phyloP scores from a whole-genome alignment of 2,888 invertebrate species.

The Lypha dubia region DNA sequence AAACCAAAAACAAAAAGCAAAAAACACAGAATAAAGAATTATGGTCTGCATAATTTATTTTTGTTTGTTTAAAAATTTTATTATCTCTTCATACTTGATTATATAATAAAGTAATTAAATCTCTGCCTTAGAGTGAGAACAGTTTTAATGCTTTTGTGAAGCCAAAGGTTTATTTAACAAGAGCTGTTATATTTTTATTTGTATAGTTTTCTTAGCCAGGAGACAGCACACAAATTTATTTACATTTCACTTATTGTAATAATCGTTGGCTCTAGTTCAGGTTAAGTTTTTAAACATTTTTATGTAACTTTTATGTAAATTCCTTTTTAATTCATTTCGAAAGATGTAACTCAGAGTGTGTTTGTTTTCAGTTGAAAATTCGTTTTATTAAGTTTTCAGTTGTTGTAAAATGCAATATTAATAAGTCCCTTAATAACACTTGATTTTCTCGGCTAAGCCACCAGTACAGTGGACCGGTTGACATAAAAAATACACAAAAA shows the following conservation, averaged over 20 bases:
- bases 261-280: conserved; percentile 3
- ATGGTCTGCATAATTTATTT: conserved; percentile 8
- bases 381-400: conserved; percentile 68
- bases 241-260: background rate
- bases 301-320: conserved; percentile 56
- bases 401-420: conserved; percentile 67
- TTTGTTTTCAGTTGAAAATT: conserved; percentile 56
- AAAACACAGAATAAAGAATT: too few species aligned
- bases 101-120: conserved; percentile 67
- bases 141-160: conserved; percentile 30
- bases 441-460: conserved; percentile 1
- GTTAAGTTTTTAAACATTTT: conserved; percentile 49
- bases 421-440: conserved; percentile 72
- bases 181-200: background rate
- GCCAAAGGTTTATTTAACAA: conserved; percentile 14
- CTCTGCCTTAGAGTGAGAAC: conserved; percentile 51
- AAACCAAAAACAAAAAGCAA: background rate
- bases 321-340: conserved; percentile 3
- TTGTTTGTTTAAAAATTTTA: conserved; percentile 3
- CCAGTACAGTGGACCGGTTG: background rate
- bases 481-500: too few species aligned
- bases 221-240: background rate
- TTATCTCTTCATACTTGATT: conserved; percentile 51
- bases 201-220: too few species aligned
- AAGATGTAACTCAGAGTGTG: background rate